Conservation (phyloP, 1,140 invertebrate genomes). For the Ladona fulva region DNA sequence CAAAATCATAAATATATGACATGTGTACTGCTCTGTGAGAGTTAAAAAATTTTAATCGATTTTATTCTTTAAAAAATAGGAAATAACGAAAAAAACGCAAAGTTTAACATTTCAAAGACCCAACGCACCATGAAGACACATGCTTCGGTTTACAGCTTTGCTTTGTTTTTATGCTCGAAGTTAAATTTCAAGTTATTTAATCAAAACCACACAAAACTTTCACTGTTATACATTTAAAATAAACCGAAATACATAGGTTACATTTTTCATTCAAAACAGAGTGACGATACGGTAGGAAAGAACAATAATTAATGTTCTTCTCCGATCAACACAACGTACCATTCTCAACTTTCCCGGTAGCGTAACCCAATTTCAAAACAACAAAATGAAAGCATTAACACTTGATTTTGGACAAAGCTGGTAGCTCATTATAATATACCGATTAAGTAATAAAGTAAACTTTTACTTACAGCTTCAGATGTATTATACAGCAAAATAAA, state of each 20-base stretch:
- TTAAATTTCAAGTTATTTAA: not conserved
- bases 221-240: not conserved
- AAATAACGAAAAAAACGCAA: not conserved
- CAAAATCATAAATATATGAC: not conserved
- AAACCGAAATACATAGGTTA: not conserved
- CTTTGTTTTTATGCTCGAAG: not conserved
- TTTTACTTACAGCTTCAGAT: not conserved
- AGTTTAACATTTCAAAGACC: not conserved
- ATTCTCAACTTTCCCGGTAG: constrained; percentile 8
- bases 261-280: not conserved
- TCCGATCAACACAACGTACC: not conserved
- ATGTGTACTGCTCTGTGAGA: not conserved
- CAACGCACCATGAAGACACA: not conserved
- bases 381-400: not conserved
- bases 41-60: not conserved
- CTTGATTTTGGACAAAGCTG: not conserved
- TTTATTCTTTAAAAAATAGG: not conserved
- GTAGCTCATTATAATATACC: not conserved
- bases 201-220: not conserved
- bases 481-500: not conserved
- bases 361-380: constrained; percentile 5
- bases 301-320: not conserved
- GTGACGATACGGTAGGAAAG: not conserved
- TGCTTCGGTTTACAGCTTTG: not conserved
- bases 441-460: not conserved